phyloP scores from a whole-genome alignment of 2,888 invertebrate genomes.

The Neelides folsomi region DNA sequence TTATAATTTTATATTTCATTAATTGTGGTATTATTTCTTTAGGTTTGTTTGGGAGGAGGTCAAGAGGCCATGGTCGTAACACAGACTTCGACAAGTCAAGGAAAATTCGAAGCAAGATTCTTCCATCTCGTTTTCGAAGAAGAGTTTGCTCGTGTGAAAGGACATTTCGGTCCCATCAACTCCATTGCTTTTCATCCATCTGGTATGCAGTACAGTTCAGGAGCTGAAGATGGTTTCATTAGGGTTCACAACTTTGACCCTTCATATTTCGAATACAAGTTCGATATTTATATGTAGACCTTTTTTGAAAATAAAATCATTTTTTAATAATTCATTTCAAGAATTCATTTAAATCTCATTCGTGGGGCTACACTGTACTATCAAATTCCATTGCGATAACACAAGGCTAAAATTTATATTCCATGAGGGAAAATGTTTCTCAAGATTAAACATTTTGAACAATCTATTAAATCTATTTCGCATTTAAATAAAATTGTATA shows the following conservation, averaged over 20 bases:
- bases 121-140: constrained; percentile 94
- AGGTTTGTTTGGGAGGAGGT: constrained; percentile 90
- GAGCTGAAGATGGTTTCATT: constrained; percentile 98
- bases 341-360: too few species aligned
- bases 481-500: too few species aligned
- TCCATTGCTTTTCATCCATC: constrained; percentile 95
- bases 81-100: constrained; percentile 80
- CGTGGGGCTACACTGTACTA: too few species aligned
- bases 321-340: too few species aligned
- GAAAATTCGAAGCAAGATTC: constrained; percentile 91
- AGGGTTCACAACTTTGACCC: constrained; percentile 91
- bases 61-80: constrained; percentile 99
- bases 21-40: constrained; percentile 17
- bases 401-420: too few species aligned
- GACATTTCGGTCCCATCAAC: constrained; percentile 99
- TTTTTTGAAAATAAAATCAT: too few species aligned
- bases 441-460: too few species aligned
- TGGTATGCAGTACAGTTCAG: constrained; percentile 89
- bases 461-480: too few species aligned
- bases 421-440: too few species aligned
- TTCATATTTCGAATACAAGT: constrained; percentile 88
- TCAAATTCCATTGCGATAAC: too few species aligned
- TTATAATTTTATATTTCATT: neutral
- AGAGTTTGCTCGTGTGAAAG: constrained; percentile 94
- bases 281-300: constrained; percentile 51